These are phyloP conservation scores for Lepidochrysops patricia DNA, from an alignment of 2,888 invertebrate genomes.

Conservation along the genomic window DNA sequence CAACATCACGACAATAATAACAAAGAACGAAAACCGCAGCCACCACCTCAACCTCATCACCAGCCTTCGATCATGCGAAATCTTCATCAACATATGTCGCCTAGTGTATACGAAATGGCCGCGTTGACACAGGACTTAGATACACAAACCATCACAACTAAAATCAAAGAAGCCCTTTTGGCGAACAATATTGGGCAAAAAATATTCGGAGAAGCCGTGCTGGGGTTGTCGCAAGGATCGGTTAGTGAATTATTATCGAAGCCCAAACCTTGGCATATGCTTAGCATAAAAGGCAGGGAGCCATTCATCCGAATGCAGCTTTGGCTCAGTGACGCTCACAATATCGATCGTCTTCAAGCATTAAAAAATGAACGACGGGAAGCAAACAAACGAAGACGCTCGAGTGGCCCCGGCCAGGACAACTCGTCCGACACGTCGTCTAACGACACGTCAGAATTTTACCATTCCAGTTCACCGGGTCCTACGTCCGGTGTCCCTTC, in stretches of 20 bases:
- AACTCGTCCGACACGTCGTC: conserved; percentile 92
- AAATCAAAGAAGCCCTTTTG: conserved; percentile 95
- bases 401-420: conserved; percentile 87
- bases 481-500: conserved; percentile 84
- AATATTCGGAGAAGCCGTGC: conserved; percentile 97
- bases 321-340: conserved; percentile 96
- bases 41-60: conserved; percentile 77
- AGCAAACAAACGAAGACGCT: conserved; percentile 91
- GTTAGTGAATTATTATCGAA: conserved; percentile 97
- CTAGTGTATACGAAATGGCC: conserved; percentile 98
- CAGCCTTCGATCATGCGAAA: conserved; percentile 79
- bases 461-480: conserved; percentile 88
- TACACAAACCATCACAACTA: conserved; percentile 96
- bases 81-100: conserved; percentile 89
- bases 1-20: conserved; percentile 73
- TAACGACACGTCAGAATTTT: conserved; percentile 91
- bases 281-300: conserved; percentile 97
- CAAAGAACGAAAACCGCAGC: conserved; percentile 71
- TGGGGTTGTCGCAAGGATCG: conserved; percentile 96
- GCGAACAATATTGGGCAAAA: conserved; percentile 99
- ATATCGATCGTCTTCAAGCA: conserved; percentile 93
- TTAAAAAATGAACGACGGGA: conserved; percentile 93
- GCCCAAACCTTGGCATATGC: conserved; percentile 99
- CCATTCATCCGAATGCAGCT: conserved; percentile 97
- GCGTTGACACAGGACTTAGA: conserved; percentile 96